Percentiles rank a stretch among this genome's conserved stretches.
These are phyloP conservation scores for Oceanodroma leucorhoa DNA, from an alignment of 2,797 vertebrate species.

Conservation along the genomic window DNA sequence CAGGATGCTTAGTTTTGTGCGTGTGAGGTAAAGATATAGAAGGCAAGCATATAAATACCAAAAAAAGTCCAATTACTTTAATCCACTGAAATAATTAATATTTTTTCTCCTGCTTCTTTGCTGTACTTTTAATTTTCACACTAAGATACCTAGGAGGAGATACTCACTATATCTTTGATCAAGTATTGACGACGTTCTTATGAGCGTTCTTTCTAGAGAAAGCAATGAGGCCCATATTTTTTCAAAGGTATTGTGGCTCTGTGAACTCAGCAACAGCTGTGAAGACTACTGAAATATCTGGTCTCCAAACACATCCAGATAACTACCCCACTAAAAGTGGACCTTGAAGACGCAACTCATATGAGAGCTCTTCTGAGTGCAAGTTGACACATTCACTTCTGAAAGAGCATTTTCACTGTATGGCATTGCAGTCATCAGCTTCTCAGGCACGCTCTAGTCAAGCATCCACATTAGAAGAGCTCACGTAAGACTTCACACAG, in stretches of 20 bases:
- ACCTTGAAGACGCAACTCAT: background rate
- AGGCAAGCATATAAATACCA: background rate
- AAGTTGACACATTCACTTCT: background rate
- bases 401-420: background rate
- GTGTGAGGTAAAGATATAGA: background rate
- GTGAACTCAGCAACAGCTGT: background rate
- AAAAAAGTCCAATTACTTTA: background rate
- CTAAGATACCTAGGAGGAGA: background rate
- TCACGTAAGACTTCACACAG: background rate
- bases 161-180: background rate
- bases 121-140: background rate
- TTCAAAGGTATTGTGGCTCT: background rate
- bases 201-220: background rate
- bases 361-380: background rate
- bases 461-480: background rate
- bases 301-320: background rate
- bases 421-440: background rate
- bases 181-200: background rate
- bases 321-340: background rate
- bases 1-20: background rate
- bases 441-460: background rate
- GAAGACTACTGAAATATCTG: background rate
- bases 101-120: background rate
- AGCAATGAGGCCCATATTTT: rapidly evolving
- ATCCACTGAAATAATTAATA: background rate